phyloP scores from a whole-genome alignment of 2,888 invertebrate genomes.

The Lordiphosa andalusiaca region DNA sequence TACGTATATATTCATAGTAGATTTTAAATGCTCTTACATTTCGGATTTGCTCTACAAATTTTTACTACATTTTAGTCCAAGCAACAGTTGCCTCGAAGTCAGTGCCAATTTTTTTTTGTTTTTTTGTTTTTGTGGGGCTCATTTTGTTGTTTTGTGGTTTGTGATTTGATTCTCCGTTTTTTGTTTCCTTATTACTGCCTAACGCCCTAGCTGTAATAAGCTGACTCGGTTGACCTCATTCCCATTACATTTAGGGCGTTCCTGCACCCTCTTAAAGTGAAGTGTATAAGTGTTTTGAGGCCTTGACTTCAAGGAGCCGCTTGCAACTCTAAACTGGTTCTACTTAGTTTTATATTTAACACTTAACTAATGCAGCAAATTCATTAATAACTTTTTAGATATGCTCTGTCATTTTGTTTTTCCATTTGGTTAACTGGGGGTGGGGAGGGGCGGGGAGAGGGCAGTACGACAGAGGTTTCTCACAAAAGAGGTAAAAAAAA shows the following conservation, averaged over 20 bases:
- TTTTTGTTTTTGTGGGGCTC: constrained; percentile 59
- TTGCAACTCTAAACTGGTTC: constrained; percentile 7
- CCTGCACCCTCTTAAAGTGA: no score
- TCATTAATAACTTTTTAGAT: no score
- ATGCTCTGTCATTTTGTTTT: no score
- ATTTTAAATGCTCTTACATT: constrained; percentile 64
- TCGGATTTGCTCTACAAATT: constrained; percentile 1
- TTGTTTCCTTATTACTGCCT: constrained; percentile 7
- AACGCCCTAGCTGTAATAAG: no score
- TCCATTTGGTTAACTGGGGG: no score
- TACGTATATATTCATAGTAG: constrained; percentile 7
- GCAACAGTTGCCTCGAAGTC: constrained; percentile 38
- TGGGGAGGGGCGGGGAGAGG: no score
- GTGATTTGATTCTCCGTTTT: constrained; percentile 5
- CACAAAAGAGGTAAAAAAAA: no score
- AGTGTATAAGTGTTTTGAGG: constrained; percentile 1
- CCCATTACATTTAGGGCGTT: no score
- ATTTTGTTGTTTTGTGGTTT: constrained; percentile 39
- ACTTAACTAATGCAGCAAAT: constrained; percentile 19
- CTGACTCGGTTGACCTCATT: no score
- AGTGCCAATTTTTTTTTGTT: constrained; percentile 31
- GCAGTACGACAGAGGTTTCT: no score
- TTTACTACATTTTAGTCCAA: constrained; percentile 21
- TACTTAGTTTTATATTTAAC: constrained; percentile 1
- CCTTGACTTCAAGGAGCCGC: constrained; percentile 46